These are phyloP conservation scores for Scortum barcoo DNA, from an alignment of 2,113 vertebrate species.

Conservation along the genomic window DNA sequence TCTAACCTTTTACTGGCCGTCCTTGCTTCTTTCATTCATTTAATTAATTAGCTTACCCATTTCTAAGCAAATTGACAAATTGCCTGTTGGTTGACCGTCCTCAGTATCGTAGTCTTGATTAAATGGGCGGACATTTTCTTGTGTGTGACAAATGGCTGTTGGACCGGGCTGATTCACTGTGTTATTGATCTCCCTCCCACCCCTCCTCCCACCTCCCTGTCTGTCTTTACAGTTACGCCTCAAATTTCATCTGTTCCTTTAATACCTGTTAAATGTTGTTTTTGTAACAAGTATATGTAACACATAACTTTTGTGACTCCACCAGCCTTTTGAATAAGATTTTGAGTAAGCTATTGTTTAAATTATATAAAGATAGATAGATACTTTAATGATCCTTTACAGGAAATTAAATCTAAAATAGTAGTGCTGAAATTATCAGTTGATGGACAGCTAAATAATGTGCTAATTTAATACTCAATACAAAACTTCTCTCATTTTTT, in stretches of 20 bases:
- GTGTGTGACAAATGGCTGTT: slow-evolving; percentile 79
- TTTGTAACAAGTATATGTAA: not conserved
- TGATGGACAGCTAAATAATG: not conserved
- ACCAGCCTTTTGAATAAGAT: not conserved
- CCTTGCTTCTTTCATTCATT: slow-evolving; percentile 82
- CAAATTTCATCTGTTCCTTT: slow-evolving; percentile 50
- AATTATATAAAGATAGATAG: too few relatives aligned
- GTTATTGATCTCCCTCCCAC: slow-evolving; percentile 79
- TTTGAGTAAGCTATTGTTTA: not conserved
- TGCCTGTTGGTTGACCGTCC: slow-evolving; percentile 67
- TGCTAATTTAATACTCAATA: not conserved
- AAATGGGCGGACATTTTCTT: slow-evolving; percentile 86
- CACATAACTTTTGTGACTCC: not conserved
- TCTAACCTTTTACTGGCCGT: slow-evolving; percentile 77
- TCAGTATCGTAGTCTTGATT: slow-evolving; percentile 81
- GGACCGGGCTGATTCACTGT: slow-evolving; percentile 82
- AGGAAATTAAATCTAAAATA: too few relatives aligned
- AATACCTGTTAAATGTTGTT: too few relatives aligned
- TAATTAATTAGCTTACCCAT: slow-evolving; percentile 82
- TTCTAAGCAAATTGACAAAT: slow-evolving; percentile 77
- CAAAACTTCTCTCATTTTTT: not conserved
- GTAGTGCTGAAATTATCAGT: not conserved
- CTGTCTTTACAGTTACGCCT: slow-evolving; percentile 67
- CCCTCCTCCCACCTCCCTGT: slow-evolving; percentile 3
- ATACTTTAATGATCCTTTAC: too few relatives aligned